Conservation (phyloP, 1,140 invertebrate species). For the Whitmania pigra region DNA sequence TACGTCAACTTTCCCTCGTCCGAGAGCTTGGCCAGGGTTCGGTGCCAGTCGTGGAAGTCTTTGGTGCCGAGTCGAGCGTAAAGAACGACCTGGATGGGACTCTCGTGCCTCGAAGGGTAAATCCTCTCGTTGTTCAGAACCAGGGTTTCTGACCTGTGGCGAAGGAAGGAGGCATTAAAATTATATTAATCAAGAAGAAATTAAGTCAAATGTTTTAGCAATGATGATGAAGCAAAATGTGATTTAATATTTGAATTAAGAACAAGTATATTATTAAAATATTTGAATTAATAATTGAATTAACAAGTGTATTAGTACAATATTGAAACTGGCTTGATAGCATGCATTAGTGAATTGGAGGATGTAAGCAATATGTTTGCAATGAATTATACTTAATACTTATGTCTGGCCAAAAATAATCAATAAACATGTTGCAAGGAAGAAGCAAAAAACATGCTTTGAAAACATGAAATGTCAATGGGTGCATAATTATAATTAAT, state of each 20-base stretch:
- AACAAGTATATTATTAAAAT: no score
- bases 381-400: no score
- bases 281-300: no score
- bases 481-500: no score
- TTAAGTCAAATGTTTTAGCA: neutral
- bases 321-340: no score
- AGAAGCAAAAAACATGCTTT: no score
- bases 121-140: slow-evolving; percentile 72
- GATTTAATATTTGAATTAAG: neutral
- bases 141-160: slow-evolving; percentile 39
- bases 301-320: no score
- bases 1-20: slow-evolving; percentile 64
- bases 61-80: slow-evolving; percentile 72
- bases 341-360: no score
- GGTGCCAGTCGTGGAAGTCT: slow-evolving; percentile 62
- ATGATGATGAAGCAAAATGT: neutral
- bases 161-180: neutral
- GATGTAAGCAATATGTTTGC: neutral
- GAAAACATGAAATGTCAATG: no score
- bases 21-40: slow-evolving; percentile 54
- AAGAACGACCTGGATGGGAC: slow-evolving; percentile 56
- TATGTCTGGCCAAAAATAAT: no score
- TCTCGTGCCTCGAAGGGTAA: slow-evolving; percentile 51
- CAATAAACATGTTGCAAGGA: no score
- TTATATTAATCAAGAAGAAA: neutral